These are phyloP conservation scores for Xestia xanthographa DNA, from an alignment of 2,888 invertebrate genomes.

Conservation along the genomic window DNA sequence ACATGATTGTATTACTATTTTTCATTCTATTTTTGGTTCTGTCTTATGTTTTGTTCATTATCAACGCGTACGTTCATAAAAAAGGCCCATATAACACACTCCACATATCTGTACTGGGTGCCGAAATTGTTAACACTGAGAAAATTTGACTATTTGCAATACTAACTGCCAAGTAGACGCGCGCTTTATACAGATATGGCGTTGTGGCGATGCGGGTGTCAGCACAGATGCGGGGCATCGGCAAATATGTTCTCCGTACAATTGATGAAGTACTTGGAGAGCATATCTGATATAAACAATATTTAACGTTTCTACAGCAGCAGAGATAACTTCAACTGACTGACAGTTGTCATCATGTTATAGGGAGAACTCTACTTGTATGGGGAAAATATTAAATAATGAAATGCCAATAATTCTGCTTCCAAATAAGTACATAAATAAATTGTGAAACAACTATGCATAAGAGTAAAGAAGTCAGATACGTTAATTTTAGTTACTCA, in stretches of 20 bases:
- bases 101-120: slow-evolving; percentile 88
- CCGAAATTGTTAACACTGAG: slow-evolving; percentile 71
- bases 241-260: slow-evolving; percentile 79
- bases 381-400: slow-evolving; percentile 4
- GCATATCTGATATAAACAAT: slow-evolving; percentile 73
- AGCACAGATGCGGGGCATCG: slow-evolving; percentile 71
- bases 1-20: slow-evolving; percentile 53
- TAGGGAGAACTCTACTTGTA: slow-evolving; percentile 27
- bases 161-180: slow-evolving; percentile 80
- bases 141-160: slow-evolving; percentile 85
- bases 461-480: not conserved
- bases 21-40: slow-evolving; percentile 14
- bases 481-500: slow-evolving; percentile 2
- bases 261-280: slow-evolving; percentile 68
- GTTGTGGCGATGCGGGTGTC: slow-evolving; percentile 81
- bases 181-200: slow-evolving; percentile 86
- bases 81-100: slow-evolving; percentile 80
- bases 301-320: slow-evolving; percentile 40
- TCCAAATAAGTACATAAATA: not conserved
- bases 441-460: not conserved
- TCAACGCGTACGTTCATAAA: slow-evolving; percentile 66
- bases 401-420: not conserved
- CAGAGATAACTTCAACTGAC: slow-evolving; percentile 14
- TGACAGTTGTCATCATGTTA: not conserved
- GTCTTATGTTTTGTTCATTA: slow-evolving; percentile 12